Evolutionary conservation across 1,140 invertebrate genomes (phyloP), one percentile per base, ranked within the genome.

Genomic region (Vollenhovia emeryi): DNA sequence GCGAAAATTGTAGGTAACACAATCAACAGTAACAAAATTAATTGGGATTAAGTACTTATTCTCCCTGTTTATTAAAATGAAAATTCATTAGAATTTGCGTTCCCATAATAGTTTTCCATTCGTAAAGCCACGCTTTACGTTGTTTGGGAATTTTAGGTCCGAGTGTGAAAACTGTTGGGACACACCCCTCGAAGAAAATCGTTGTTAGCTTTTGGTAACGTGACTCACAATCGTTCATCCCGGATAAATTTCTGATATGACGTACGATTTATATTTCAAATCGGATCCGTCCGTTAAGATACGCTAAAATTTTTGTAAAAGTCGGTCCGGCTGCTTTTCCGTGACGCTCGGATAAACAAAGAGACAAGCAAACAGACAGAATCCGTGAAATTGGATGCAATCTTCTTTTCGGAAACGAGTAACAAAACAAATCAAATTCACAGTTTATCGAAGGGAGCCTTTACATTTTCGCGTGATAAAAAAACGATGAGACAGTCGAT

Each of bases 361-460:
- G 15, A n/a, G 2, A n/a, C n/a, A 33, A 71, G 33, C 11, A 59
- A 75, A 60, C 21, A 57, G 8, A 74, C 40, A 45, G 40, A 30
- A 59, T 76, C 40, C 24, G 55, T n/a, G 15, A 60, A 76, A 76
- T 76, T 45, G 55, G 24, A 60, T 57, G 50, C 40, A 60, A 76
- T 76, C 48, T 36, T 59, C 40, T 45, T 43, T 36, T 43, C 45
- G 45, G 36, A 27, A 45, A 43, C 15, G 9, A 57, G 9, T 45
- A 59, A 15, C 9, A 24, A 24, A 74, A 76, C 18, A 60, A 45
- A 60, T 76, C 40, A 45, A 30, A 60, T 5, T 43, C 3, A 30
- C 21, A 21, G 36, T 24, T 43, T 45, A 43, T 5, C n/a, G 6
- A 55, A 74, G 33, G 18, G 15, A 18, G 13, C 11, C n/a, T 18